Evolutionary conservation across 2,113 vertebrate genomes (phyloP).

Genomic region (Aptenodytes forsteri): DNA sequence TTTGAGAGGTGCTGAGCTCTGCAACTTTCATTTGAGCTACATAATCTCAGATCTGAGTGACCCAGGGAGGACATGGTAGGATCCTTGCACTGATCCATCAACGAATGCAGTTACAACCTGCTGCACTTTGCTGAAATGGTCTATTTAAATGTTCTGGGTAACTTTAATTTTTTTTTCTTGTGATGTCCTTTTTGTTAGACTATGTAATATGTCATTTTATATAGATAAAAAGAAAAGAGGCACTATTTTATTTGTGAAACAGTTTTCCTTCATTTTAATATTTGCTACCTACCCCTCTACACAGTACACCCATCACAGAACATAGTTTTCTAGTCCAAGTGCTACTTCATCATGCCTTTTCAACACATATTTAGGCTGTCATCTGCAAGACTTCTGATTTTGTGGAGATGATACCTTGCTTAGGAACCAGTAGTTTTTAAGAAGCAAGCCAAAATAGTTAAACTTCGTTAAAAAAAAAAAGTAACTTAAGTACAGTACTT

Average conservation of each 20-base stretch:
- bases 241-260: neutral
- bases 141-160: neutral
- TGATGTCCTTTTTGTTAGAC: neutral
- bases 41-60: neutral
- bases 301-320: fast-evolving
- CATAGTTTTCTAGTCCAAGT: neutral
- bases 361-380: neutral
- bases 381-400: neutral
- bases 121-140: neutral
- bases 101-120: neutral
- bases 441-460: neutral
- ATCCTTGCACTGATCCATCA: neutral
- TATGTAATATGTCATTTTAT: neutral
- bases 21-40: neutral
- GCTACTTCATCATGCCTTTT: neutral
- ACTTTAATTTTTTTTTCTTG: neutral
- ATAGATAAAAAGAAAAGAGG: neutral
- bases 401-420: neutral
- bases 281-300: neutral
- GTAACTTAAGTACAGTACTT: neutral
- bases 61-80: neutral
- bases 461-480: neutral
- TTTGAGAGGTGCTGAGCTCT: neutral
- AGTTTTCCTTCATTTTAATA: neutral
- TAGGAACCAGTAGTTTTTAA: neutral